Percentiles rank a stretch among this genome's conserved stretches.
These are phyloP conservation scores for Ceramica pisi DNA, from an alignment of 2,888 invertebrate genomes.

Conservation along the genomic window DNA sequence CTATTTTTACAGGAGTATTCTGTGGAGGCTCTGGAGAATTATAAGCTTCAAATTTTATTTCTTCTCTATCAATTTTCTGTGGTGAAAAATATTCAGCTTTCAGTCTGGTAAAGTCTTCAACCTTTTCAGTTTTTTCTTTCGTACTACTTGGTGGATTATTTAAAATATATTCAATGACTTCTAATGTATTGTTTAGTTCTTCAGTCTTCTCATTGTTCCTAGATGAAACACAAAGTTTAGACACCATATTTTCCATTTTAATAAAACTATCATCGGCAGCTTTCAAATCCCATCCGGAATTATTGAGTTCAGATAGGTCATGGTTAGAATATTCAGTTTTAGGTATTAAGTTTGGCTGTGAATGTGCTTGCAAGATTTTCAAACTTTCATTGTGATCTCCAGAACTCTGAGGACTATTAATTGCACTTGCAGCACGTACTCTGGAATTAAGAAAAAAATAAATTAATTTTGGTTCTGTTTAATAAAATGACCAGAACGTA, in stretches of 20 bases:
- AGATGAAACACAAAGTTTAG: constrained; percentile 69
- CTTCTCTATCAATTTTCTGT: constrained; percentile 25
- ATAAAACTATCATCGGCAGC: constrained; percentile 78
- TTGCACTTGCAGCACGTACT: constrained; percentile 44
- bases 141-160: constrained; percentile 71
- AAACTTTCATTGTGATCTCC: constrained; percentile 70
- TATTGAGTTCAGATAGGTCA: constrained; percentile 48
- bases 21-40: constrained; percentile 42
- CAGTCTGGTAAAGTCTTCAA: constrained; percentile 11
- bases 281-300: constrained; percentile 63
- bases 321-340: constrained; percentile 27
- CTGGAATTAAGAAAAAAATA: constrained; percentile 25
- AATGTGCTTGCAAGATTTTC: constrained; percentile 80
- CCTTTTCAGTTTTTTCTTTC: constrained; percentile 26
- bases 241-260: constrained; percentile 77
- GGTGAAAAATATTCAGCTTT: constrained; percentile 25
- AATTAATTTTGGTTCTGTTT: not conserved
- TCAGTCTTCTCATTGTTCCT: constrained; percentile 58
- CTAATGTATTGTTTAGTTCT: constrained; percentile 78
- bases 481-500: too few relatives aligned
- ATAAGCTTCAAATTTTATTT: constrained; percentile 17
- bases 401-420: constrained; percentile 55
- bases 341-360: constrained; percentile 77
- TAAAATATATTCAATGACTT: constrained; percentile 79
- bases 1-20: constrained; percentile 68